Evolutionary conservation across 1,140 invertebrate genomes (phyloP), one percentile per base, ranked within the genome.

Genomic region (Trichonephila clavata): DNA sequence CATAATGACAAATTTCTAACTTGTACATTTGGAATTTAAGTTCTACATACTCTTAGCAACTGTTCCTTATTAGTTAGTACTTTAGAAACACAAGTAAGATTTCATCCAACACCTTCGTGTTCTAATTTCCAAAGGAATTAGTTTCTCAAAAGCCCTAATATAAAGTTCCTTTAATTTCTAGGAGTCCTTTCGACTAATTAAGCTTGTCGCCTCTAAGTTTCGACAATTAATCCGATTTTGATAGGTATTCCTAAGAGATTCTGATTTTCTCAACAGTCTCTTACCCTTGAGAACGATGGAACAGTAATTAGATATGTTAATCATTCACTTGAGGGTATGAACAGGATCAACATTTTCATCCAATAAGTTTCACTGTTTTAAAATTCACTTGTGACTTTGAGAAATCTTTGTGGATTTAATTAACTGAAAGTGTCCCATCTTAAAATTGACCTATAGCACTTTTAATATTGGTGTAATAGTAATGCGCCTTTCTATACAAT

Each of bases 281-380:
- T 77, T 77, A 77, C 24, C 27, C 32, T 2, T 4, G 71, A 13
- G 71, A 32, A 20, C 5, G 14, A 39, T 6, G 24, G 27, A 77
- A 77, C 71, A 77, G 27, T 77, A 77, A 77, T 77, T 77, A 27
- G 71, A 77, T 77, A 77, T 77, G 71, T 27, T 77, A 77, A 77
- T 77, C 27, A 27, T 32, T 18, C 71, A 18, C 16, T 39, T 20
- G 71, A 32, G 14, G 71, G 8, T 68, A 1, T 10, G 65, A 24
- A 24, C 13, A 68, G 65, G n/a, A 68, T 77, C 32, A 27, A 39
- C n/a, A 77, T 27, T 77, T 77, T 77, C 71, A 20, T 77, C 32
- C 6, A 1, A 27, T 16, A 16, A 77, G 27, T 77, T 77, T 21
- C 27, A 16, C 14, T 20, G 18, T 39, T 77, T 8, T 5, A 39